Evolutionary conservation across 2,113 vertebrate species (phyloP).

Genomic region (Cyprinodon variegatus): DNA sequence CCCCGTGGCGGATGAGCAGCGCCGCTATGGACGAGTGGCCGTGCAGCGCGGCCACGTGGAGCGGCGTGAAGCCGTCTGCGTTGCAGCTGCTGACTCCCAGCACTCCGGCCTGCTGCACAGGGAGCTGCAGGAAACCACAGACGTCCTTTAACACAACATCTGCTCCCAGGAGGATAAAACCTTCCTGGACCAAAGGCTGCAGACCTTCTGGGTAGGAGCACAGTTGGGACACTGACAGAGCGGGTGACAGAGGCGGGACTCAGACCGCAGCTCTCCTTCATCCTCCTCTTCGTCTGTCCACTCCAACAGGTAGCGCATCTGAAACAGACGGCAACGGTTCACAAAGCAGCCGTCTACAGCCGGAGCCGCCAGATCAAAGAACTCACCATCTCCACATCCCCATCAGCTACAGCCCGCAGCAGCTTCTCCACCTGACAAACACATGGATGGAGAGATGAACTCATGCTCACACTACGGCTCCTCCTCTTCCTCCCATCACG

Average conservation of each 20-base stretch:
- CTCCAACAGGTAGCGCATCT: conserved; percentile 96
- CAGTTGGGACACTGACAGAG: conserved; percentile 92
- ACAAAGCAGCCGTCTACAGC: too few relatives aligned
- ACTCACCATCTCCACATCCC: conserved; percentile 95
- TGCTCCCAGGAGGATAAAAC: background rate
- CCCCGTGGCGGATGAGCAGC: conserved; percentile 86
- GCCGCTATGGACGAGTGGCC: conserved; percentile 79
- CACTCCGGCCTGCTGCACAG: conserved; percentile 73
- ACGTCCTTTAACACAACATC: background rate
- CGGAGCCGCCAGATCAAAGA: background rate
- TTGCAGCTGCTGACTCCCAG: conserved; percentile 87
- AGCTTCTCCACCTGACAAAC: conserved; percentile 92
- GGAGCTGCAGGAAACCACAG: conserved; percentile 51
- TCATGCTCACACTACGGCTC: background rate
- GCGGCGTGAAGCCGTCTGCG: conserved; percentile 81
- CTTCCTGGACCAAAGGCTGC: background rate
- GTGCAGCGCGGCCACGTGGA: conserved; percentile 89
- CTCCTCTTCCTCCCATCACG: background rate
- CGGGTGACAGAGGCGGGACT: conserved; percentile 88
- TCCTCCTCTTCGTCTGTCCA: conserved; percentile 89
- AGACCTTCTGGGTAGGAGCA: conserved; percentile 90
- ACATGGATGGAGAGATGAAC: background rate
- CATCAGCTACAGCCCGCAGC: conserved; percentile 91
- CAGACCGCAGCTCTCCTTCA: conserved; percentile 53
- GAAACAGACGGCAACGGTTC: conserved; percentile 11